Evolutionary conservation across 1,140 invertebrate genomes (phyloP), one percentile per base, ranked within the genome.

Genomic region (Drosophila erecta): DNA sequence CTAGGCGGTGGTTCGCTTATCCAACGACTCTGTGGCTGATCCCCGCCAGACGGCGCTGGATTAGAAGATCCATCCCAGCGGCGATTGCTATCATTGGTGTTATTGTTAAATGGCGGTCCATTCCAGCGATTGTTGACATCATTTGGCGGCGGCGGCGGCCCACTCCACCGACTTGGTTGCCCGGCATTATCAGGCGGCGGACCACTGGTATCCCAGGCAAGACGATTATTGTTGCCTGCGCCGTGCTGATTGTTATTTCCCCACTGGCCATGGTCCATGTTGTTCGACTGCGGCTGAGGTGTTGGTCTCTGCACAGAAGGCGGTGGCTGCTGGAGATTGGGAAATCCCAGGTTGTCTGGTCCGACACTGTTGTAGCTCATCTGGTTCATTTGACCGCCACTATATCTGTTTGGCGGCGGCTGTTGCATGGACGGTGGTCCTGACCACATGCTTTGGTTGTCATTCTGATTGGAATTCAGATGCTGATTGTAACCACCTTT

Each of bases 261-360:
- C 81, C 50, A 83, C 20, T 46, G 53, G 17, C 30, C 30, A 30
- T 62, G 49, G 0, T 72, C 65, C 65, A 53, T 35, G 2, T 40
- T 30, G 43, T 72, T 80, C 1, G 7, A 10, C 3, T 37, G 74
- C 27, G 56, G 53, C 11, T 38, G 59, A 3, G 60, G 46, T 14
- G 46, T 60, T 4, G 51, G 38, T 24, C 71, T 35, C 10, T 41
- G 43, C 64, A 79, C 47, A 7, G 61, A 14, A 7, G 79, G 83
- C 8, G 81, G 81, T 3, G 81, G 79, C 30, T 87, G 83, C 43
- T 87, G 79, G 0, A 87, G 41, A 59, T 86, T 87, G 17, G 81
- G 83, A 14, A 87, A 86, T 0, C 43, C n/a, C 40, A 46, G 50
- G 20, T 24, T 22, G 10, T 61, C 58, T 14, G 40, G 20, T 14